These are phyloP conservation scores for Papilio polyxenes DNA, from an alignment of 1,140 invertebrate genomes.

Conservation along the genomic window DNA sequence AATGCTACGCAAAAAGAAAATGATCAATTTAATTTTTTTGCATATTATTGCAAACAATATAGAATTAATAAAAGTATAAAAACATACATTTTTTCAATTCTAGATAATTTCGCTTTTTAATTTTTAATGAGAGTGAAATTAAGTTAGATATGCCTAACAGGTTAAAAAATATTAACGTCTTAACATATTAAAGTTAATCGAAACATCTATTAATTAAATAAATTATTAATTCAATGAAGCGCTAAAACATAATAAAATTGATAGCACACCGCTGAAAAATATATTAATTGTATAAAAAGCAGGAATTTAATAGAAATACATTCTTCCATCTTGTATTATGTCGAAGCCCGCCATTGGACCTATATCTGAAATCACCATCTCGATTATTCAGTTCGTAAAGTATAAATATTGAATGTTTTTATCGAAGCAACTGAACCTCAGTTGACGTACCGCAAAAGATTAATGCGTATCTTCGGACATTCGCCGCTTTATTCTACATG, in stretches of 20 bases:
- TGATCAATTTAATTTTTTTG: background rate
- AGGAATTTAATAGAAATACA: background rate
- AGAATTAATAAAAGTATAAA: background rate
- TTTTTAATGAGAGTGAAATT: background rate
- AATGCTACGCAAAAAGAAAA: conserved; percentile 7
- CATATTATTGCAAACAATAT: background rate
- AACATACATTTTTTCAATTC: background rate
- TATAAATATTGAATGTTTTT: conserved; percentile 11
- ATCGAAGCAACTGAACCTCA: background rate
- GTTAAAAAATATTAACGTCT: background rate
- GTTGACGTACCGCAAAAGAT: background rate
- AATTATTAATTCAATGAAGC: background rate
- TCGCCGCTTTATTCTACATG: conserved; percentile 6
- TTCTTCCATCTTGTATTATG: background rate
- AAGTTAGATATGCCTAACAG: background rate
- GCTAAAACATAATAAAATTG: background rate
- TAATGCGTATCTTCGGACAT: background rate
- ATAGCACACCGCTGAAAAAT: background rate
- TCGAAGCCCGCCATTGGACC: background rate
- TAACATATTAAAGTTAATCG: background rate
- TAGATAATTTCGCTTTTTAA: background rate
- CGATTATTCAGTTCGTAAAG: conserved; percentile 16
- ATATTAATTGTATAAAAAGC: background rate
- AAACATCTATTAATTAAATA: background rate
- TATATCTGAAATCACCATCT: conserved; percentile 12